phyloP scores from a whole-genome alignment of 2,113 vertebrate species.

The Phyllostomus discolor region DNA sequence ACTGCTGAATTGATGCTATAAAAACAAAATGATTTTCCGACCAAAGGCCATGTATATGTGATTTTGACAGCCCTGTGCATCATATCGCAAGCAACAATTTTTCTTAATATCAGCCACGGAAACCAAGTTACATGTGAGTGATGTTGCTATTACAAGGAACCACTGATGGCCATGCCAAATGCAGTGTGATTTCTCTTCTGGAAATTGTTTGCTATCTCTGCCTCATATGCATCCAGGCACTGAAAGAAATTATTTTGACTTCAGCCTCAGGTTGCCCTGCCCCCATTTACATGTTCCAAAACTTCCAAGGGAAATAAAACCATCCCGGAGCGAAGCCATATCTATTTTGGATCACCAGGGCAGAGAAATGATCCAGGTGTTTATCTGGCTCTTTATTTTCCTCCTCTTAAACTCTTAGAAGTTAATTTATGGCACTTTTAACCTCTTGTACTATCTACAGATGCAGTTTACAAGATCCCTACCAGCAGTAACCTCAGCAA shows the following conservation, averaged over 20 bases:
- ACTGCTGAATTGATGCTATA: conserved; percentile 77
- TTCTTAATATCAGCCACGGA: conserved; percentile 84
- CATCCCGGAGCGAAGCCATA: conserved; percentile 69
- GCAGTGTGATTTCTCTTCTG: conserved; percentile 73
- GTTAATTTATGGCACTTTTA: conserved; percentile 21
- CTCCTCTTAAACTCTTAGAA: neutral
- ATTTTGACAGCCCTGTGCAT: conserved; percentile 82
- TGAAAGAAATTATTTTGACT: conserved; percentile 62
- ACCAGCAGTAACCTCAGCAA: neutral
- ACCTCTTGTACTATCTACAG: neutral
- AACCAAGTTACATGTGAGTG: conserved; percentile 83
- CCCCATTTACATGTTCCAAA: neutral
- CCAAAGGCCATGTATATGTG: conserved; percentile 78
- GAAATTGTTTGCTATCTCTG: conserved; percentile 76
- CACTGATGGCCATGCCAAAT: conserved; percentile 74
- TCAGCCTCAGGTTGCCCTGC: neutral
- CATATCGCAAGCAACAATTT: conserved; percentile 77
- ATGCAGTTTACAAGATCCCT: neutral
- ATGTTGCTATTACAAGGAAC: conserved; percentile 81
- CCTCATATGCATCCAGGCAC: conserved; percentile 61
- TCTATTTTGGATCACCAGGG: conserved; percentile 63
- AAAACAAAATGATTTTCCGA: conserved; percentile 82
- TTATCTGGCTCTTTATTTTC: conserved; percentile 58
- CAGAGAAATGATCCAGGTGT: conserved; percentile 52
- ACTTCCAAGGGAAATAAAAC: conserved; percentile 78